Evolutionary conservation across 2,888 invertebrate genomes (phyloP).

Genomic region (Gisinianus flammeolus): DNA sequence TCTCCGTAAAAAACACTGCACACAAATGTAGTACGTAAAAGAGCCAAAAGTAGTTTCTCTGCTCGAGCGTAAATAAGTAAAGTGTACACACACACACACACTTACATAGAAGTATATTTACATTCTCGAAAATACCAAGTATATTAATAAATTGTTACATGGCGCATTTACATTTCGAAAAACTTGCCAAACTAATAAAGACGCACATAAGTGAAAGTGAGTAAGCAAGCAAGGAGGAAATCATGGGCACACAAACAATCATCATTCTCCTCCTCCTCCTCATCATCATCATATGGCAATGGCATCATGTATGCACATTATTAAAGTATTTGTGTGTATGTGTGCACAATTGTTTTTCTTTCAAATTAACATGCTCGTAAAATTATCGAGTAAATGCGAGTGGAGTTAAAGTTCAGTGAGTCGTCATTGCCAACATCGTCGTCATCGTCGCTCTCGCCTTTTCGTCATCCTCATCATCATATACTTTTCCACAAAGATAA

Average conservation of each 20-base stretch:
- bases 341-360: constrained; percentile 24
- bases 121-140: too few species aligned
- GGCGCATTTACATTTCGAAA: background rate
- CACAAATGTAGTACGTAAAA: background rate
- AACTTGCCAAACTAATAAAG: too few species aligned
- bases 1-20: background rate
- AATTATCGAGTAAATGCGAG: constrained; percentile 7
- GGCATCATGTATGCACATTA: background rate
- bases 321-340: background rate
- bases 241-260: too few species aligned
- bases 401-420: constrained; percentile 6
- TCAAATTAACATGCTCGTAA: constrained; percentile 34
- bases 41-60: background rate
- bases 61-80: constrained; percentile 15
- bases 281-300: background rate
- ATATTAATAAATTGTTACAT: background rate
- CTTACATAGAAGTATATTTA: background rate
- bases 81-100: constrained; percentile 7
- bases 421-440: background rate
- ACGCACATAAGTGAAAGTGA: too few species aligned
- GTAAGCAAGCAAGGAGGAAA: too few species aligned
- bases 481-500: background rate
- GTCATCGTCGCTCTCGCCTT: background rate
- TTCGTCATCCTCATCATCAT: background rate
- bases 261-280: background rate